Evolutionary conservation across 2,888 invertebrate species (phyloP), one percentile per base, ranked within the genome.

Genomic region (Oscheius onirici): DNA sequence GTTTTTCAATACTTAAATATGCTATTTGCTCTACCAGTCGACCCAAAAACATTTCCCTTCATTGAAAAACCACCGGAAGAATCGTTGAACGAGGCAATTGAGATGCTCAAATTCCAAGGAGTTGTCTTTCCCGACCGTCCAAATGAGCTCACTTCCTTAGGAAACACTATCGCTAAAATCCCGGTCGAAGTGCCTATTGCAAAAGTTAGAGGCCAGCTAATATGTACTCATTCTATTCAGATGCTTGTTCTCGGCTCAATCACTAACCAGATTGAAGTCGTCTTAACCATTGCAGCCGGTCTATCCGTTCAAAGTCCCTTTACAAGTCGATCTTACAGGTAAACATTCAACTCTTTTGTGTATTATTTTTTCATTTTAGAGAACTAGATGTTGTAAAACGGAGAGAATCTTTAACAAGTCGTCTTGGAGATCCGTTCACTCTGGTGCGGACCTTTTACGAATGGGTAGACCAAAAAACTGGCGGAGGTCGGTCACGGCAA

Each of bases 111-210:
- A 88, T 94, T 94, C 86, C 94, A 76, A 67, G 58, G 75, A 63
- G 77, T 79, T 17, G 49, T 81, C 11, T 58, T 78, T 58, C 61
- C 78, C 1, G 78, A 80, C 43, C 69, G 79, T 6, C 46, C 46
- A 2, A 74, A 74, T 67, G 69, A 78, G 2, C 73, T 86, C 11
- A 85, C 86, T 6, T 73, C 84, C 3, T 68, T 86, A 17, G 99
- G 96, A 0, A 91, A 92, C 85, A 92, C 95, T 68, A 89, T 99
- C 69, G 92, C 95, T 3, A 92, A 92, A 87, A 89, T 99, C 20
- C 99, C 99, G 0, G 95, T 99, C 0, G 97, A 99, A 87, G 93
- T 99, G 67, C 92, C 93, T 0, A 92, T 99, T 68, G 97, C 97
- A 0, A 99, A 99, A 90, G 95, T 99, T 91, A 52, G 70, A 1